Evolutionary conservation across 2,888 invertebrate genomes (phyloP), one percentile per base, ranked within the genome.

Genomic region (Eupithecia subumbrata): DNA sequence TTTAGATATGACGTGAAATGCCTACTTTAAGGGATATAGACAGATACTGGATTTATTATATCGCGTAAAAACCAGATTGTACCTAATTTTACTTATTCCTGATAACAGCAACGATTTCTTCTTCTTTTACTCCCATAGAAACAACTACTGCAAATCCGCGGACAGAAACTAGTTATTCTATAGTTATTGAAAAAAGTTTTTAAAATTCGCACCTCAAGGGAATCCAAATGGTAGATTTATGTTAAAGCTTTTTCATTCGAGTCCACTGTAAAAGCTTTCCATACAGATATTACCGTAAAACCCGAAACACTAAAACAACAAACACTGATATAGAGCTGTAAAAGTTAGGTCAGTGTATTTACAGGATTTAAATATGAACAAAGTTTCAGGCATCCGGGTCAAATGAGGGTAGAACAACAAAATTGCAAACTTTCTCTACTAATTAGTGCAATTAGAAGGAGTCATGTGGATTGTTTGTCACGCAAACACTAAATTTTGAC

Each of bases 391-490:
- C 48, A 70, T 69, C 48, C 69, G 52, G 48, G 22, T 52, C 72
- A 66, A 76, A 63, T 52, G 40, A 63, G 76, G 71, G 56, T 69
- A 64, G 72, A 72, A 76, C 70, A 71, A 72, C 64, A 71, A 63
- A 75, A 71, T 67, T 52, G 43, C 73, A 77, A 72, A 75, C 73
- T 68, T 71, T 70, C 73, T 56, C 25, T 22, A 40, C 69, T 77
- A 80, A 81, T 81, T 77, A 75, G 72, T 67, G 69, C 78, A 80
- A 80, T 80, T 77, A 78, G 67, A 71, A 77, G 69, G 76, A 75
- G 52, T 75, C 73, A 69, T 66, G 70, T 48, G 48, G 64, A 73
- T 56, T 78, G 72, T 76, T 73, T 77, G 72, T 71, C 77, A 78
- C 78, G 75, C 76, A 73, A 78, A 72, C 69, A 72, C 67, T 77